Conservation (phyloP, 2,113 vertebrate species). For the Egretta garzetta region DNA sequence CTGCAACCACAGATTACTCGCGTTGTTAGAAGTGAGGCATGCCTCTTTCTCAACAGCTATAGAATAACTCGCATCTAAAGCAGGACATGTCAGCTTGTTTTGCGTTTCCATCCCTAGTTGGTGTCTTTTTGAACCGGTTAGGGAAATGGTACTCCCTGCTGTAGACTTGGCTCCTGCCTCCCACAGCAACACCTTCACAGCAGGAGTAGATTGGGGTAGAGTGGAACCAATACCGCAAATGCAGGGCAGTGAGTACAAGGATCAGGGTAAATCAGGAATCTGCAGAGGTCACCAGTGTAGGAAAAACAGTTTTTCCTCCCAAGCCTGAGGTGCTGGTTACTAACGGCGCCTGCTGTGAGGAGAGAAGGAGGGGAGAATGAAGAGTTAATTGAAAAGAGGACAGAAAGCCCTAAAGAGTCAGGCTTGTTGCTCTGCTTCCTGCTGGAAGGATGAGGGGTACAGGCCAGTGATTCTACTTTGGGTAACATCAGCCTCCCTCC, state of each 20-base stretch:
- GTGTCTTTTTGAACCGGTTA: not conserved
- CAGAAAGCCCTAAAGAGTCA: not conserved
- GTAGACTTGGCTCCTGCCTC: not conserved
- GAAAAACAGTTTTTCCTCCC: not conserved
- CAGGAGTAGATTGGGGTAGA: not conserved
- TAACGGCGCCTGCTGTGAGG: not conserved
- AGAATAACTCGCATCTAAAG: not conserved
- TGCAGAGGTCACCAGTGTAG: not conserved
- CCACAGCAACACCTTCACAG: not conserved
- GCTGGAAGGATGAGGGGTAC: not conserved
- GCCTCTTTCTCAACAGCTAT: not conserved
- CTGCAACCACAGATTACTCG: not conserved
- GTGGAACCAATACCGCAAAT: not conserved
- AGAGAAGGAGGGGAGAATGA: not conserved
- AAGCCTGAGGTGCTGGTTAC: not conserved
- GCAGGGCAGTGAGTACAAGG: not conserved
- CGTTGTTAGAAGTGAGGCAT: not conserved
- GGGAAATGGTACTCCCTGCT: not conserved
- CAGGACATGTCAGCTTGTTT: not conserved
- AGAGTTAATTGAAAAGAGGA: not conserved
- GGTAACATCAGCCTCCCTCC: not conserved
- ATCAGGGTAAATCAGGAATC: not conserved
- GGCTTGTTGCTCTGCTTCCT: not conserved
- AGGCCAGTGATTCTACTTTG: not conserved
- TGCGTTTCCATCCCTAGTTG: not conserved